These are phyloP conservation scores for Leptinotarsa tumamoca DNA, from an alignment of 2,888 invertebrate species.

Conservation along the genomic window DNA sequence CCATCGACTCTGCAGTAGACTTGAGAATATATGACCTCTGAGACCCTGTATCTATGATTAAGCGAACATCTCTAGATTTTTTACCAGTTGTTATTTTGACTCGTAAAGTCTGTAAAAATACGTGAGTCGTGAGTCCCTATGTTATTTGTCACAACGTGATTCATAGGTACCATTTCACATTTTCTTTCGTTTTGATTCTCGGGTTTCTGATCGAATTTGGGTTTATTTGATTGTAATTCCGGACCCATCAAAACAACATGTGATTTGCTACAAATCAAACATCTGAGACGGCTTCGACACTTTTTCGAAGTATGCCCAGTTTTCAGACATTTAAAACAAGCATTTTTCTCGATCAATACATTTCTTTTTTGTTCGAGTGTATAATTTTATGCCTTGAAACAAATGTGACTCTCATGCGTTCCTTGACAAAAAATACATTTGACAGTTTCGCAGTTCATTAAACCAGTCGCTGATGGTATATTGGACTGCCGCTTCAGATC, in stretches of 20 bases:
- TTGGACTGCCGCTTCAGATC: background rate
- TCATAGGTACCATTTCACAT: too few species aligned
- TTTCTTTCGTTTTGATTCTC: too few species aligned
- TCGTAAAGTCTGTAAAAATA: too few species aligned
- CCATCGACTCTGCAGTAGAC: too few species aligned
- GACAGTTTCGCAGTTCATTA: conserved; percentile 36
- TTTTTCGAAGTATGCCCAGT: conserved; percentile 44
- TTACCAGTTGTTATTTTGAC: too few species aligned
- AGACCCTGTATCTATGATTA: too few species aligned
- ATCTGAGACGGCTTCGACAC: conserved; percentile 47
- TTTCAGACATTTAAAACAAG: conserved; percentile 51
- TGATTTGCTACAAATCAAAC: conserved; percentile 46
- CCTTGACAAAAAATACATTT: conserved; percentile 42
- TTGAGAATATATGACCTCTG: too few species aligned
- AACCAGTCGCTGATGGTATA: conserved; percentile 36
- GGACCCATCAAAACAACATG: conserved; percentile 51
- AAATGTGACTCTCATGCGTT: conserved; percentile 42
- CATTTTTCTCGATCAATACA: conserved; percentile 30
- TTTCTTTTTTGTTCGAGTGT: conserved; percentile 9
- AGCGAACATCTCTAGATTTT: too few species aligned
- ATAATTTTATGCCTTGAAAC: conserved; percentile 34
- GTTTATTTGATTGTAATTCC: conserved; percentile 22
- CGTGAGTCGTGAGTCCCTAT: too few species aligned
- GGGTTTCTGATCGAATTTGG: too few species aligned
- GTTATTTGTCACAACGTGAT: too few species aligned